phyloP scores from a whole-genome alignment of 35 echinoderm and acorn worm species.

The Anneissia japonica region DNA sequence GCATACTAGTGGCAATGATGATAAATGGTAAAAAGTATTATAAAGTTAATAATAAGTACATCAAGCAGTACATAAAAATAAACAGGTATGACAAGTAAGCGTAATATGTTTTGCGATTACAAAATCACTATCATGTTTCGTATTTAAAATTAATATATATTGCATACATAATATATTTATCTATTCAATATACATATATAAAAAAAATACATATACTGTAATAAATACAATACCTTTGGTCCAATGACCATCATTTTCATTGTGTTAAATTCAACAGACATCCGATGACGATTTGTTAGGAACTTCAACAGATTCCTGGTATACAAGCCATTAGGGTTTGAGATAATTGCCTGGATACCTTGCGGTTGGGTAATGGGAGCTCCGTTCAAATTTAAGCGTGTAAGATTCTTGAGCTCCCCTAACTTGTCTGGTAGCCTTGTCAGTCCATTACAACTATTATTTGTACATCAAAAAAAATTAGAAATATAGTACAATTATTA shows the following conservation, averaged over 20 bases:
- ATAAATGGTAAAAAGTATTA: no score
- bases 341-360: not conserved
- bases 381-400: not conserved
- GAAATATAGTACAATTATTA: no score
- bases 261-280: not conserved
- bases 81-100: no score
- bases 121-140: no score
- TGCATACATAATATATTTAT: no score
- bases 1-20: no score
- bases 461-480: not conserved
- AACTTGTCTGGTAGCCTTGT: not conserved
- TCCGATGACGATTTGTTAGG: not conserved
- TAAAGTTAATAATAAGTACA: no score
- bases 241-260: not conserved
- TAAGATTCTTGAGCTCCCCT: not conserved
- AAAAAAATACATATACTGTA: no score
- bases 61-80: no score
- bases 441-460: not conserved
- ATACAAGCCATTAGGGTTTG: not conserved
- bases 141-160: no score
- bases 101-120: no score
- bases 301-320: not conserved
- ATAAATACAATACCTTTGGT: not conserved
- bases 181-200: no score
- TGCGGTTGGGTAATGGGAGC: not conserved